Evolutionary conservation across 2,797 vertebrate genomes (phyloP), one percentile per base, ranked within the genome.

Genomic region (Sebastes taczanowskii): DNA sequence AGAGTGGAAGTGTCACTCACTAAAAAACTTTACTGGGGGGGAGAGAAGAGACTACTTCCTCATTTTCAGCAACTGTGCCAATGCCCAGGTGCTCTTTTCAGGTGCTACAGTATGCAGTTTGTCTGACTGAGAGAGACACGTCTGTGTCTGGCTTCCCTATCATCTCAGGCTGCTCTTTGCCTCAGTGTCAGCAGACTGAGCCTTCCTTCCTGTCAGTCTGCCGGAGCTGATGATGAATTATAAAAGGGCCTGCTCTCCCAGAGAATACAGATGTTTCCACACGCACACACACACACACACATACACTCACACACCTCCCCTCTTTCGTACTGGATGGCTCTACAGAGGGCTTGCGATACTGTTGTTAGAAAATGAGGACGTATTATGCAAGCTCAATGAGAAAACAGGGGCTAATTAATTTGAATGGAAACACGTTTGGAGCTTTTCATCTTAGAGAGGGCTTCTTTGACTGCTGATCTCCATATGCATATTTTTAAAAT

Each of bases 201-300:
- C 83, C 84, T 94, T 86, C 89, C 90, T 91, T 90, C 89, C 92
- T 92, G 92, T 93, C 92, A 93, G 92, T 91, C 93, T 91, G 92
- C 91, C 81, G 84, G 90, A 89, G 88, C 86, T 89, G 90, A 94
- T 93, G 91, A 94, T 91, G 89, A 95, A 93, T 92, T 94, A 95
- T 95, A 91, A 94, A 90, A 93, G 86, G 83, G 60, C 78, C 82
- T 66, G 88, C 87, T 93, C 90, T 93, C 81, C 71, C 58, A 6
- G 83, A 93, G 94, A 94, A 94, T 93, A 94, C 92, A 93, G 91
- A 95, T 94, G 91, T 94, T 92, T 90, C 74, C 74, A n/a, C 63
- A 14, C 73, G 5, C 55, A 2, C 66, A 0, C 69, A 46, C 73
- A 20, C 69, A 46, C 61, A 34, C 30, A 30, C 61, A n/a, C 68